Conservation (phyloP, 2,888 invertebrate species). For the Ochropleura leucogaster region DNA sequence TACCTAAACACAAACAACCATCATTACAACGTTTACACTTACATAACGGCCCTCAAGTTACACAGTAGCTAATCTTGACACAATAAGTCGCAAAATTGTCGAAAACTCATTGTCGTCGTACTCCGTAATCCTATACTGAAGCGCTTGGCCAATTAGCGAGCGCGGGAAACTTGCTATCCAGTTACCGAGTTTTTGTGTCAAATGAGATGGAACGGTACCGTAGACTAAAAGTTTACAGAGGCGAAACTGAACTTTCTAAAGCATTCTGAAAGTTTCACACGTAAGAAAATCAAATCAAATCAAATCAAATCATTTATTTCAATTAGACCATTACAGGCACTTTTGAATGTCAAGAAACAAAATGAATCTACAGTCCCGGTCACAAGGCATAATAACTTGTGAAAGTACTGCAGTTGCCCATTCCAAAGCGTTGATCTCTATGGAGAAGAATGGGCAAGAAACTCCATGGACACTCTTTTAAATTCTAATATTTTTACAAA, state of each 20-base stretch:
- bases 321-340: too few relatives aligned
- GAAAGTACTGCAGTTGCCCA: too few relatives aligned
- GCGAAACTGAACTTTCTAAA: background rate
- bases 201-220: constrained; percentile 69
- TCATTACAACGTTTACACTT: constrained; percentile 18
- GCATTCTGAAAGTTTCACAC: background rate
- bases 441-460: too few relatives aligned
- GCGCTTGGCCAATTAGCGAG: constrained; percentile 82
- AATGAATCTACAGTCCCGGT: too few relatives aligned
- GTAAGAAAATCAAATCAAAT: too few relatives aligned
- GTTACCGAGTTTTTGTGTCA: constrained; percentile 83
- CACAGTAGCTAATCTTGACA: constrained; percentile 42
- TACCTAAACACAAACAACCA: constrained; percentile 28
- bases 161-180: constrained; percentile 80
- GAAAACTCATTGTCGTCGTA: constrained; percentile 73
- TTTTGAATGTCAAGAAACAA: too few relatives aligned
- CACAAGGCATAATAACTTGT: too few relatives aligned
- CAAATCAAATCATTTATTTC: too few relatives aligned
- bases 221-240: constrained; percentile 23
- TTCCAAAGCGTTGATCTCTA: too few relatives aligned
- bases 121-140: constrained; percentile 80
- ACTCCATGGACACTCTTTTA: too few relatives aligned
- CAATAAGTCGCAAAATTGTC: constrained; percentile 43
- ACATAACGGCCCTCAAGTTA: constrained; percentile 34
- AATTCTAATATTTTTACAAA: too few relatives aligned